Conservation (phyloP, 2,113 vertebrate genomes). For the Larimichthys polyactis region DNA sequence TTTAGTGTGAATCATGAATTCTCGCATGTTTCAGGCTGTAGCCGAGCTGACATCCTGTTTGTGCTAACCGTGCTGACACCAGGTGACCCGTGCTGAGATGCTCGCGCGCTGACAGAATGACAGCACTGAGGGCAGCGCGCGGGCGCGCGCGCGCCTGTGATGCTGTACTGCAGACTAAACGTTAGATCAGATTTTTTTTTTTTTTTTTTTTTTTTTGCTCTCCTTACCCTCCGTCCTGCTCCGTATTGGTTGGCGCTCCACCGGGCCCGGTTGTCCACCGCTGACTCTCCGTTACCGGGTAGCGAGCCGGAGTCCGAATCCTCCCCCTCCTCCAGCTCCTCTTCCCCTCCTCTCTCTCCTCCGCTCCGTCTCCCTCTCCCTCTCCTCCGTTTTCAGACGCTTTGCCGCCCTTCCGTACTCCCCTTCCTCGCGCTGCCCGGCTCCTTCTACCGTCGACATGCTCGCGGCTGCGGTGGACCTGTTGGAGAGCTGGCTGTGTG, state of each 20-base stretch:
- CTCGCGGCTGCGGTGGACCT: constrained; percentile 21
- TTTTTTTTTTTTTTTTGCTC: not conserved
- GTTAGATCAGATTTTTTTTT: constrained; percentile 18
- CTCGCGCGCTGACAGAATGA: constrained; percentile 2
- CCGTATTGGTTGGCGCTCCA: constrained; percentile 56
- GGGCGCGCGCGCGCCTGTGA: not conserved
- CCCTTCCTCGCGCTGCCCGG: constrained; percentile 51
- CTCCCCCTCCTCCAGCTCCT: constrained; percentile 73
- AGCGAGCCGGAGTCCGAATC: constrained; percentile 71
- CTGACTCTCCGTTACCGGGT: constrained; percentile 54
- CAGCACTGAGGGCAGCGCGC: not conserved
- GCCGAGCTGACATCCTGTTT: not conserved
- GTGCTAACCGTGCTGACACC: not conserved
- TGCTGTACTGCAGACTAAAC: constrained; percentile 33
- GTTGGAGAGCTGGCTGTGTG: not conserved
- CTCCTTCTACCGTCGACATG: constrained; percentile 65
- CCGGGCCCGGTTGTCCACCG: constrained; percentile 56
- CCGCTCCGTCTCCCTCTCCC: constrained; percentile 46
- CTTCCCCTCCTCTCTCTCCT: constrained; percentile 53
- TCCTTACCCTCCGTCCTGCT: constrained; percentile 62
- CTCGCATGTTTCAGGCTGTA: not conserved
- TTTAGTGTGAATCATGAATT: no score
- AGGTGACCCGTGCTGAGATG: constrained; percentile 12
- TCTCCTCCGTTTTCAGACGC: constrained; percentile 65
- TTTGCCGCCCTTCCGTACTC: constrained; percentile 72